Percentiles rank a stretch among this genome's conserved stretches.
phyloP scores from a whole-genome alignment of 2,797 vertebrate species.

The Iguana delicatissima region DNA sequence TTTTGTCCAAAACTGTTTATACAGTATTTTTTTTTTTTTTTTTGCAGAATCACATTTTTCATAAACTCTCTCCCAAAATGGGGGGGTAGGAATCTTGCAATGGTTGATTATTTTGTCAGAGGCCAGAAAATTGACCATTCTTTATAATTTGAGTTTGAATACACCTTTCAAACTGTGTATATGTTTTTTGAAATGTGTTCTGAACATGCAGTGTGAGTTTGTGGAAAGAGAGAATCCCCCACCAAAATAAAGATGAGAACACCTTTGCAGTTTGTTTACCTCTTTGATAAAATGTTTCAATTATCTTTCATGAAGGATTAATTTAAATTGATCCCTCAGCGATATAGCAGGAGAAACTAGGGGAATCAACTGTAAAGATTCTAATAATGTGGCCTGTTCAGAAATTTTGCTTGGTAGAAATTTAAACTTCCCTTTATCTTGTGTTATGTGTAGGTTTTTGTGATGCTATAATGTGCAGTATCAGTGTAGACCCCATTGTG shows the following conservation, averaged over 20 bases:
- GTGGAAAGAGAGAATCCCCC: not conserved
- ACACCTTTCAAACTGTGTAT: not conserved
- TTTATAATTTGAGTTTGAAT: no score
- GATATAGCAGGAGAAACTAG: not conserved
- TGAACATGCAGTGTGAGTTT: not conserved
- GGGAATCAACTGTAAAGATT: not conserved
- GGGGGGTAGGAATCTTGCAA: no score
- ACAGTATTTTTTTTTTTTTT: no score
- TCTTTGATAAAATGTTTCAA: not conserved
- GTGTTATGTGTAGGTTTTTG: not conserved
- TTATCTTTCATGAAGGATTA: not conserved
- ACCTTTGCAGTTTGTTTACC: not conserved
- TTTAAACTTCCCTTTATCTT: constrained; percentile 2
- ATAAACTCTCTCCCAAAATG: no score
- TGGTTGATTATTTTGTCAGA: no score
- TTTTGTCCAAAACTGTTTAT: no score
- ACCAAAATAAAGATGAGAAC: not conserved
- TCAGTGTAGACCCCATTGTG: not conserved
- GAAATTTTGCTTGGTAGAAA: fast-evolving
- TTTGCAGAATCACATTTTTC: no score
- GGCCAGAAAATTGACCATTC: no score
- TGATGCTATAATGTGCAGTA: fast-evolving
- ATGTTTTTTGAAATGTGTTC: not conserved
- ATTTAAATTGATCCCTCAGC: not conserved
- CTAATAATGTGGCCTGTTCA: not conserved